Evolutionary conservation across 92 coral and sea anemone species (phyloP), one percentile per base, ranked within the genome.

Genomic region (Scolanthus callimorphus): DNA sequence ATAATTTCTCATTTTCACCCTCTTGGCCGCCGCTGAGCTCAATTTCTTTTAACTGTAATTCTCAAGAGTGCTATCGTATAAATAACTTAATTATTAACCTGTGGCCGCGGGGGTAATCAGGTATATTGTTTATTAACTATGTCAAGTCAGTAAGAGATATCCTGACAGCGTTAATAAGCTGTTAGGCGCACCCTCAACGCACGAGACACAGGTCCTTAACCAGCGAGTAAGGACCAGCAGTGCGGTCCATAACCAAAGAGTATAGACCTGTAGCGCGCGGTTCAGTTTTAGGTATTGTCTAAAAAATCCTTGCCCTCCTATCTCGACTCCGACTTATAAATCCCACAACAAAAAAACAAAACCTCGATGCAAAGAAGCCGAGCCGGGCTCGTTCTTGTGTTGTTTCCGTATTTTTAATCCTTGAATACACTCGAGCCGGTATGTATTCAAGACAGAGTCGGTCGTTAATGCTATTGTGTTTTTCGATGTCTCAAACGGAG

Each of bases 81-180:
- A 82, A 82, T 82, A 66, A 75, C 71, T 81, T 81, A 77, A 72
- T 70, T 73, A 82, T 70, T 81, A 77, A 76, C 73, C 67, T 54
- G 74, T 78, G 77, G n/a, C n/a, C n/a, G n/a, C n/a, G n/a, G n/a
- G n/a, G n/a, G 78, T 78, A 85, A 85, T 75, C 88, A 70, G 59
- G 55, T 75, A 75, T 80, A 82, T 76, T 86, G 85, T 71, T 58
- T 67, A 62, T 55, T 59, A 76, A 84, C 77, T 56, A 34, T 55
- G 89, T 85, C 89, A 48, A 76, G 54, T 49, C 19, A 27, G 88
- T 70, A 71, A 77, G 78, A 49, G 89, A 77, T 82, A 67, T 73
- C 80, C 27, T 11, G 28, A 27, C 51, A 12, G n/a, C 49, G 2
- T 6, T 11, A 19, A 44, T 8, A 31, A 13, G 13, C 17, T 8